Conservation (phyloP, 2,113 vertebrate genomes). For the Alaudala cheleensis region DNA sequence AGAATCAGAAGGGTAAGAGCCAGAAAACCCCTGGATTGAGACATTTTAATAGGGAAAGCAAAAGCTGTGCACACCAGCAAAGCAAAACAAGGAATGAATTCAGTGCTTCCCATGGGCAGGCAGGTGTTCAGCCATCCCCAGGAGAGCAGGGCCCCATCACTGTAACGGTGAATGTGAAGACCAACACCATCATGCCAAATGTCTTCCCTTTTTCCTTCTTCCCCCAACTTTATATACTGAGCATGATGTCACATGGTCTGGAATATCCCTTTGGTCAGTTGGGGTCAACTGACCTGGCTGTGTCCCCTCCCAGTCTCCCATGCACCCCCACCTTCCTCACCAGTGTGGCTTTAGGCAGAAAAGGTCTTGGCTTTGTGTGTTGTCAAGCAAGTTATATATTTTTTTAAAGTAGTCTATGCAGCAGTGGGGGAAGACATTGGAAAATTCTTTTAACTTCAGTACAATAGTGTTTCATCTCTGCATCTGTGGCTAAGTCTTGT, state of each 20-base stretch:
- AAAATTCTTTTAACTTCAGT: background rate
- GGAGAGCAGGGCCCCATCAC: background rate
- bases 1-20: background rate
- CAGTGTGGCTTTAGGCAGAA: rapidly evolving
- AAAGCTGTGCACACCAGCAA: background rate
- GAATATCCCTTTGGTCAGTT: background rate
- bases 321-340: no score
- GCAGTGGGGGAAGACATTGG: background rate
- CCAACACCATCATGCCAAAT: background rate
- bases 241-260: background rate
- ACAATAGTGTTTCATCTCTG: background rate
- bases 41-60: background rate
- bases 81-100: background rate
- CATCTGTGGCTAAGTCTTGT: background rate
- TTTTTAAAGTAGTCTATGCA: background rate
- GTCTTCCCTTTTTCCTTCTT: background rate
- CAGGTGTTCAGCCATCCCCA: background rate
- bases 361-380: background rate
- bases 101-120: background rate
- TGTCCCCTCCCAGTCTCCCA: background rate
- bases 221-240: background rate
- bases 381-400: background rate
- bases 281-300: background rate
- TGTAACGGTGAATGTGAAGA: background rate
- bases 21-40: background rate